Conservation (phyloP, 1,140 invertebrate genomes). For the Tetramorium alpestre region DNA sequence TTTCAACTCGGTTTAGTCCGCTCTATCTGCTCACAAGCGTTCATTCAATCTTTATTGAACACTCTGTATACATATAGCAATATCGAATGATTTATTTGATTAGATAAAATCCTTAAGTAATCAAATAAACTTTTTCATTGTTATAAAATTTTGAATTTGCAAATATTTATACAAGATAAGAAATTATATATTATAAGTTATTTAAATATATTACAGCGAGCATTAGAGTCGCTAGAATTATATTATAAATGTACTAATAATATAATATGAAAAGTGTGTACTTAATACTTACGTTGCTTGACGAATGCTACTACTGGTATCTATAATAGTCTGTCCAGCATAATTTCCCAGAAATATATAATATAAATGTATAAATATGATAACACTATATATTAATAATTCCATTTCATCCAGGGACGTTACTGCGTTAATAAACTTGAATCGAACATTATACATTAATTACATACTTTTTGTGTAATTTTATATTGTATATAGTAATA, state of each 20-base stretch:
- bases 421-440: neutral
- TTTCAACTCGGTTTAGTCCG: too few relatives aligned
- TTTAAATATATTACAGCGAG: neutral
- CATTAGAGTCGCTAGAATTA: neutral
- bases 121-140: neutral
- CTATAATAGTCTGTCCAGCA: slow-evolving; percentile 27
- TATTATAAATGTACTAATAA: neutral
- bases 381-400: rapidly evolving
- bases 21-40: too few relatives aligned
- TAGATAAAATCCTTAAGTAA: neutral
- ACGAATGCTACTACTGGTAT: neutral
- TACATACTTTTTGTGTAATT: neutral
- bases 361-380: neutral
- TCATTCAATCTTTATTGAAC: too few relatives aligned
- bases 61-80: neutral
- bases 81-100: neutral
- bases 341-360: slow-evolving; percentile 33
- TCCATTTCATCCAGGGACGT: neutral
- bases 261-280: neutral
- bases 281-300: neutral
- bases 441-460: neutral
- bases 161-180: neutral
- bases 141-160: neutral
- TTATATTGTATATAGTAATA: neutral
- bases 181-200: neutral